phyloP scores from a whole-genome alignment of 2,797 vertebrate species.

The Sebastes flavidus region DNA sequence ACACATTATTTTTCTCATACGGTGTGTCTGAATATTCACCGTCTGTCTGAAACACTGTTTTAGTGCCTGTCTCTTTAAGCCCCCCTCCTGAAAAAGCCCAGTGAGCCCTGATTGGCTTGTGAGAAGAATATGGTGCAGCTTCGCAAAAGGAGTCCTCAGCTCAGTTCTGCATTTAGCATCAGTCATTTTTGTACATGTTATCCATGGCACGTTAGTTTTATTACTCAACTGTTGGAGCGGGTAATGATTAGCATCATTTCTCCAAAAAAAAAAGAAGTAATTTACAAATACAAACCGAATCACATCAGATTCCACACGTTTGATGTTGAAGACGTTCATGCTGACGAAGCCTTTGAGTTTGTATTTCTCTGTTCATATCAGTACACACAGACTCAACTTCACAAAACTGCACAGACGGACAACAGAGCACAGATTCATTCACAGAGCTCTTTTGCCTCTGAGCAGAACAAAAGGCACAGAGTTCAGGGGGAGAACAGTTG shows the following conservation, averaged over 20 bases:
- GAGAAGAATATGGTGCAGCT: no score
- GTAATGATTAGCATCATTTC: not conserved
- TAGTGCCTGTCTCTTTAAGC: rapidly evolving
- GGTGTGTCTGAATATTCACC: no score
- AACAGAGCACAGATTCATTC: conserved; percentile 39
- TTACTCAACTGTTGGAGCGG: not conserved
- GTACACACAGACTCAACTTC: conserved; percentile 43
- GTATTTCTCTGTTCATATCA: conserved; percentile 43
- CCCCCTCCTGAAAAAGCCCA: no score
- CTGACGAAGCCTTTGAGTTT: conserved; percentile 30
- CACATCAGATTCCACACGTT: not conserved
- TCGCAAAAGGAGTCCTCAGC: not conserved
- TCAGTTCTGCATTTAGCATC: not conserved
- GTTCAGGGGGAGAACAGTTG: conserved; percentile 33
- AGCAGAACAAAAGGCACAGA: conserved; percentile 67
- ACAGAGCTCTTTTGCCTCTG: conserved; percentile 45
- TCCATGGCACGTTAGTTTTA: not conserved
- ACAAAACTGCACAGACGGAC: conserved; percentile 49
- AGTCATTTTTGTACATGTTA: not conserved
- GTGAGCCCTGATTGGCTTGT: rapidly evolving
- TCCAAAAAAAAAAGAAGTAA: not conserved
- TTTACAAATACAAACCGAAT: not conserved
- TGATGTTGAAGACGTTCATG: conserved; percentile 11
- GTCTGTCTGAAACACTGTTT: no score
- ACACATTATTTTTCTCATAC: no score